A percentile compares a stretch with the other conserved stretches of the same genome.
These are phyloP conservation scores for Tyto alba DNA, from an alignment of 2,113 vertebrate species.

Conservation along the genomic window DNA sequence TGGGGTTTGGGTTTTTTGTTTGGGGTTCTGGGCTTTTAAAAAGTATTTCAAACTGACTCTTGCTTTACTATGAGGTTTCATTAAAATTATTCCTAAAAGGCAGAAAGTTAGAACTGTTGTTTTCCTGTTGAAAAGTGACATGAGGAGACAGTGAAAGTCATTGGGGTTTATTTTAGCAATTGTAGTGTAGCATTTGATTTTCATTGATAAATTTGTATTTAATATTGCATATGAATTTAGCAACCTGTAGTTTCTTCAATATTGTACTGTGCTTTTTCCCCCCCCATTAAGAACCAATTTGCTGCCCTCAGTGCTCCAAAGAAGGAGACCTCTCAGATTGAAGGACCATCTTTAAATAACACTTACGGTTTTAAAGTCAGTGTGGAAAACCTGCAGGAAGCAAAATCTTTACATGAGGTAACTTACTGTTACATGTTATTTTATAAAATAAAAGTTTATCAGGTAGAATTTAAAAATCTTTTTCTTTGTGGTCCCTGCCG, in stretches of 20 bases:
- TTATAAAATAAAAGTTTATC: background rate
- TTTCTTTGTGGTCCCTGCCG: background rate
- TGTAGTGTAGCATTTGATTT: background rate
- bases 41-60: background rate
- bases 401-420: slow-evolving; percentile 97
- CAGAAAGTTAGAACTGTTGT: background rate
- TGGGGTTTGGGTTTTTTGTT: background rate
- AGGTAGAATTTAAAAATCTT: background rate
- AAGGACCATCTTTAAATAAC: slow-evolving; percentile 93
- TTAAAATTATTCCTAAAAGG: background rate
- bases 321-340: slow-evolving; percentile 90
- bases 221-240: background rate
- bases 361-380: slow-evolving; percentile 97
- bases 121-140: background rate
- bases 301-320: slow-evolving; percentile 80
- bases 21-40: background rate
- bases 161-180: background rate
- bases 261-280: background rate
- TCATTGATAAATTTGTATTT: background rate
- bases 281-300: slow-evolving; percentile 85
- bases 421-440: background rate
- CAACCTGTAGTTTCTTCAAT: background rate
- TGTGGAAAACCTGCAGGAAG: slow-evolving; percentile 93
- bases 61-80: background rate
- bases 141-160: background rate